A percentile compares a stretch with the other conserved stretches of the same genome.
These are phyloP conservation scores for Dromas ardeola DNA, from an alignment of 2,113 vertebrate genomes.

Conservation along the genomic window DNA sequence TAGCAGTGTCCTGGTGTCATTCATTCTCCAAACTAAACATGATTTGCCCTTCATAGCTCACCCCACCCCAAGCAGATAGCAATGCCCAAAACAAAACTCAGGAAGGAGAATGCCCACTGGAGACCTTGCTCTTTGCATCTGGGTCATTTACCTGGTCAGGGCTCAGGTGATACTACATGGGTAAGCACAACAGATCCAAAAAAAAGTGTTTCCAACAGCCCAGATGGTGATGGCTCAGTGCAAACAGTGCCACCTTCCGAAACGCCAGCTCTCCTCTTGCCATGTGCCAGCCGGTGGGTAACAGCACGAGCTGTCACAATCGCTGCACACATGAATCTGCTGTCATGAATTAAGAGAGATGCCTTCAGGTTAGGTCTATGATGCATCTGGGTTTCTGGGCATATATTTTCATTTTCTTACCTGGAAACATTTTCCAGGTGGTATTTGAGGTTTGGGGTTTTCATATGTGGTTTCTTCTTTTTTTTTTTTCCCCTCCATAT, in stretches of 20 bases:
- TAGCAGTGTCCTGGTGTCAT: not conserved
- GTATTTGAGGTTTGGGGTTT: not conserved
- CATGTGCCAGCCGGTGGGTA: not conserved
- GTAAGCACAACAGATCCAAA: not conserved
- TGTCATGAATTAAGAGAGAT: not conserved
- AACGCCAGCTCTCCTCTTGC: not conserved
- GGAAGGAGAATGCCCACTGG: not conserved
- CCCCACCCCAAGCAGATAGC: not conserved
- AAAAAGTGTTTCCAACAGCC: not conserved
- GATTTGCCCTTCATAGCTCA: not conserved
- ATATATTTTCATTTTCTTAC: not conserved
- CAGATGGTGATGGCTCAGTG: slow-evolving; percentile 4
- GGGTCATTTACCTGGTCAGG: not conserved
- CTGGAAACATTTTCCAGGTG: not conserved
- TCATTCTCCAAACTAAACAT: not conserved
- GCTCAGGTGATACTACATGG: not conserved
- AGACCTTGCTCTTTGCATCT: not conserved
- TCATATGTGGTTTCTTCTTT: not conserved
- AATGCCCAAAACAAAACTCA: not conserved
- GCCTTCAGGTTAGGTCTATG: not conserved
- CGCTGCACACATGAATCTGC: not conserved
- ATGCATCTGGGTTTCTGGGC: not conserved
- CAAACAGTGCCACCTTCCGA: not conserved
- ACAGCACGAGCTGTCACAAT: not conserved
- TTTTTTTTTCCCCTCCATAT: accelerated